Evolutionary conservation across 1,140 invertebrate genomes (phyloP).

Genomic region (Lepidurus arcticus): DNA sequence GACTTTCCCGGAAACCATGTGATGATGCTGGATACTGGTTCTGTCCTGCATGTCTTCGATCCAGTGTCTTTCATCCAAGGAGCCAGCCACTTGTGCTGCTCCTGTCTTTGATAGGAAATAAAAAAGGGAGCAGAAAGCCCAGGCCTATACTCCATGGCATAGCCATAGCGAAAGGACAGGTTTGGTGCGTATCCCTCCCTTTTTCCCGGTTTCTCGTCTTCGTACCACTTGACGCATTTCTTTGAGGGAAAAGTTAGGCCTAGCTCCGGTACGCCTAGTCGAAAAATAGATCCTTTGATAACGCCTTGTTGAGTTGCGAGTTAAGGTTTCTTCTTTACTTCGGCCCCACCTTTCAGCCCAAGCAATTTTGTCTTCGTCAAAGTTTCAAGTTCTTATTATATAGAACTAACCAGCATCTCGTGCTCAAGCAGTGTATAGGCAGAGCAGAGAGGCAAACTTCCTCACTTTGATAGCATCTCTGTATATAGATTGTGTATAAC

Average conservation of each 20-base stretch:
- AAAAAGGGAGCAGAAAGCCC: neutral
- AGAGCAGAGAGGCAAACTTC: neutral
- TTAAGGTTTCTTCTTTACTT: neutral
- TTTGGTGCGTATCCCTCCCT: neutral
- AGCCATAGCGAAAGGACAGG: neutral
- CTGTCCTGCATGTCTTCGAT: neutral
- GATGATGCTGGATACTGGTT: neutral
- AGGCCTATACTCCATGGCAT: neutral
- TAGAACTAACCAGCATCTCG: neutral
- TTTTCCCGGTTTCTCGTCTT: neutral
- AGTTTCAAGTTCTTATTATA: slow-evolving; percentile 9
- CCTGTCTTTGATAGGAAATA: neutral
- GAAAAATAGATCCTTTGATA: slow-evolving; percentile 11
- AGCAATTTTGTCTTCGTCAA: slow-evolving; percentile 7
- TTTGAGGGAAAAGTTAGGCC: neutral
- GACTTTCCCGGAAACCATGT: too few relatives aligned
- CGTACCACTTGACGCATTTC: neutral
- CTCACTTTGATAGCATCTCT: slow-evolving; percentile 2
- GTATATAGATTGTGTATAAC: neutral
- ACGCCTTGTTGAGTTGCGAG: neutral
- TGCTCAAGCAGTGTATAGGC: neutral
- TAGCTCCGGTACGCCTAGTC: neutral
- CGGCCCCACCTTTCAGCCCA: neutral
- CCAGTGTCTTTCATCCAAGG: neutral
- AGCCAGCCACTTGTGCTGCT: neutral